A percentile compares a stretch with the other conserved stretches of the same genome.
These are phyloP conservation scores for Dendrolimus punctatus DNA, from an alignment of 1,140 invertebrate species.

Conservation along the genomic window DNA sequence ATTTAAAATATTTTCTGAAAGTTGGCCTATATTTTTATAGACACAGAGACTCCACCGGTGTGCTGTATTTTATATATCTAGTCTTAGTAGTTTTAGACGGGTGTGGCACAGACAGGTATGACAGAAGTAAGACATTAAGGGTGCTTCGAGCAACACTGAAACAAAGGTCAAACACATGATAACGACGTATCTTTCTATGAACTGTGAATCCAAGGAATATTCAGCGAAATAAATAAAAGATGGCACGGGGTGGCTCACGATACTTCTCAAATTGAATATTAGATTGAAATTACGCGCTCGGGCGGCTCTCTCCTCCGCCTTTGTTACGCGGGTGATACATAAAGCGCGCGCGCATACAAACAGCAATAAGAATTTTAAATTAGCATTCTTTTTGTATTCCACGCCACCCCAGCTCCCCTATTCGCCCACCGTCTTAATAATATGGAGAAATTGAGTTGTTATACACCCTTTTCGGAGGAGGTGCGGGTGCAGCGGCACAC, in stretches of 20 bases:
- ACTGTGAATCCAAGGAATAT: slow-evolving; percentile 38
- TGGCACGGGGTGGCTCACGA: slow-evolving; percentile 38
- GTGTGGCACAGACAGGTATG: too few species aligned
- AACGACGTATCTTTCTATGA: slow-evolving; percentile 14
- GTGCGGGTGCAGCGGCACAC: slow-evolving; percentile 60
- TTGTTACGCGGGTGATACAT: slow-evolving; percentile 63
- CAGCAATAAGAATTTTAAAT: slow-evolving; percentile 68
- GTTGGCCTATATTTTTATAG: too few species aligned
- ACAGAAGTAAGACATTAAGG: too few species aligned
- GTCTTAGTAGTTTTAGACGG: too few species aligned
- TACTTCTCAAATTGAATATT: slow-evolving; percentile 67
- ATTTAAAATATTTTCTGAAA: too few species aligned
- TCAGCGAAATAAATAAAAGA: slow-evolving; percentile 57
- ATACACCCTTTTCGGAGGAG: slow-evolving; percentile 62
- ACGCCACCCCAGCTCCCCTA: slow-evolving; percentile 44
- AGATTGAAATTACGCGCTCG: slow-evolving; percentile 67
- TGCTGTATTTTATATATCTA: too few species aligned
- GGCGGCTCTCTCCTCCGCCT: slow-evolving; percentile 46
- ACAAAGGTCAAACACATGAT: too few species aligned
- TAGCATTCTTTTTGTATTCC: slow-evolving; percentile 67
- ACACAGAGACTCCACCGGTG: too few species aligned
- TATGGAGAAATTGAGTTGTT: slow-evolving; percentile 69
- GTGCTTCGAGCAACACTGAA: too few species aligned
- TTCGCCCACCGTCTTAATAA: slow-evolving; percentile 59
- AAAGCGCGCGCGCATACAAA: slow-evolving; percentile 64